Base-by-base conservation (phyloP, 2,797 vertebrate genomes). In the Gastrophryne carolinensis region DNA sequence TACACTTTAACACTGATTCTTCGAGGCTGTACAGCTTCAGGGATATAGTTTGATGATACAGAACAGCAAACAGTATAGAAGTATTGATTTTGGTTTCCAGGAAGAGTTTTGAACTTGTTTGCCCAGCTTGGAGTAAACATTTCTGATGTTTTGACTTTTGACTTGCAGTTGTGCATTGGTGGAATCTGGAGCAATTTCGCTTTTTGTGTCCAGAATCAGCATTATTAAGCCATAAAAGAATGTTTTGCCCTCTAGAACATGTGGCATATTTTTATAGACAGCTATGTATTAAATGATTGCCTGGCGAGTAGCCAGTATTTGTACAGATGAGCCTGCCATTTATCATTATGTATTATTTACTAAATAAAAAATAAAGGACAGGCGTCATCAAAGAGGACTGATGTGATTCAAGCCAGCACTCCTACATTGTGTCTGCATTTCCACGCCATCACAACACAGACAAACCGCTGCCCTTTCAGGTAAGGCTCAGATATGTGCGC, bases 211-310 rank as follows among this genome's bases (percentile, higher is more conserved):
- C 13, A 60, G 66, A 30, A 52, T 47, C 35, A 41, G 66, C 32
- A 39, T 78, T 78, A 72, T 72, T 78, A 71, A 78, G 60, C 39
- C 61, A 72, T 78, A 64, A 23, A 72, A 50, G 53, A 50, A 30
- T 78, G 39, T 78, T 71, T 77, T 65, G 52, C 60, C 65, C 52
- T 19, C 26, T 34, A n/a, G 19, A 21, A 26, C 53, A 3, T 8
- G 1, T 47, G 56, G 12, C 58, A 52, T 72, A 58, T 15, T 49
- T 71, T 71, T 7, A 37, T 58, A 44, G 34, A 70, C 32, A 58
- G 32, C 26, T 49, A 56, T 39, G 39, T 53, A 72, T 72, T 65
- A 41, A 65, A 72, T 49, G 75, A 78, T 72, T 65, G 57, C 21
- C 65, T 5, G 37, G n/a, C n/a, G n/a, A n/a, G n/a, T n/a, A n/a